Conservation (phyloP, 2,113 vertebrate species). For the Pseudorasbora parva region DNA sequence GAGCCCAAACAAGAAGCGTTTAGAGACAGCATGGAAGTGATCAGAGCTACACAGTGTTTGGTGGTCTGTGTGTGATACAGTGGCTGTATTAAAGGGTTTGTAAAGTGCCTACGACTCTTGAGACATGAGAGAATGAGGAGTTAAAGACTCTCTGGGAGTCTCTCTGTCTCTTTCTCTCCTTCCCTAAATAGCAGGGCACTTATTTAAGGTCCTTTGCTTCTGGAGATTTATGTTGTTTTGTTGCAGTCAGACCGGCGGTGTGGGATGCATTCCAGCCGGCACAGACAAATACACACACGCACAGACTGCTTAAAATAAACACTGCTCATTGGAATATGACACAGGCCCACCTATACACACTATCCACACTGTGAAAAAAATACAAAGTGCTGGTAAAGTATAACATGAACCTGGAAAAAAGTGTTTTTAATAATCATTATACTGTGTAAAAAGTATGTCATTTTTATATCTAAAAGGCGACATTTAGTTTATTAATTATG, state of each 20-base stretch:
- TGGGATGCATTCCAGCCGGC: constrained; percentile 65
- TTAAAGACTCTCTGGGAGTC: constrained; percentile 38
- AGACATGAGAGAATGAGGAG: constrained; percentile 13
- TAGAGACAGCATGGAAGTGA: constrained; percentile 26
- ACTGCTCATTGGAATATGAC: constrained; percentile 39
- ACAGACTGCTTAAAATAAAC: constrained; percentile 46
- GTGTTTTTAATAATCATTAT: no score
- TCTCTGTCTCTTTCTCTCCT: constrained; percentile 21
- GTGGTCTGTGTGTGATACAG: constrained; percentile 32
- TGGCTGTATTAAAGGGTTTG: constrained; percentile 39
- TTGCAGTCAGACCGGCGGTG: constrained; percentile 70
- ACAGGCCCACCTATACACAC: constrained; percentile 20
- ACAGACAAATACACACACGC: constrained; percentile 55
- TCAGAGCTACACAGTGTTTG: constrained; percentile 14
- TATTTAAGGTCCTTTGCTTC: constrained; percentile 70
- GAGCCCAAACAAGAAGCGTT: neutral
- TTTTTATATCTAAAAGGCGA: no score
- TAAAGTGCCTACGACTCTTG: constrained; percentile 17
- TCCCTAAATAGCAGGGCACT: constrained; percentile 56
- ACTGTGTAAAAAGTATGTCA: no score
- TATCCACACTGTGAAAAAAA: neutral
- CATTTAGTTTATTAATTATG: no score
- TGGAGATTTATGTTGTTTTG: constrained; percentile 77
- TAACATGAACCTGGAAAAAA: neutral
- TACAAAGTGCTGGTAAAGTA: neutral